Evolutionary conservation across 2,888 invertebrate genomes (phyloP).

Genomic region (Chrysina gloriosa): DNA sequence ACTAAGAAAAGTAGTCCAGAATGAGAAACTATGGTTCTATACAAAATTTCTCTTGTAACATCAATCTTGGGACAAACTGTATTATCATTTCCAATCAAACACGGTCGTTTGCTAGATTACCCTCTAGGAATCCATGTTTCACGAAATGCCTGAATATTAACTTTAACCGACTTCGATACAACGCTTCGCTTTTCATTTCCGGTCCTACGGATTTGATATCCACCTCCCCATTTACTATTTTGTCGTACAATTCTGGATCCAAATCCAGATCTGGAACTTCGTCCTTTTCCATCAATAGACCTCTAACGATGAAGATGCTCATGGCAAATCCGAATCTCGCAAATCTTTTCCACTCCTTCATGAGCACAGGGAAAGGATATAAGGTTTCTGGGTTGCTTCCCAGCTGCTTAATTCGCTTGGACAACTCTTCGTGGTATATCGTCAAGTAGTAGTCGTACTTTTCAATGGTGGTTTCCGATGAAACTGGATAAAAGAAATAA

Average conservation of each 20-base stretch:
- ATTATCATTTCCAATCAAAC: too few relatives aligned
- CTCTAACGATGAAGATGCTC: constrained; percentile 44
- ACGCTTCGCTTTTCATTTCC: too few relatives aligned
- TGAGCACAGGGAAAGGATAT: constrained; percentile 50
- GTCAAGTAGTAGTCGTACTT: constrained; percentile 36
- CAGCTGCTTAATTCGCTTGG: constrained; percentile 47
- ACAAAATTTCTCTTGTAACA: too few relatives aligned
- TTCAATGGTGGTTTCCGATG: constrained; percentile 25
- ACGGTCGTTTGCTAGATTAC: too few relatives aligned
- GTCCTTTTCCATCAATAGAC: constrained; percentile 45
- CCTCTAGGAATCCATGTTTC: too few relatives aligned
- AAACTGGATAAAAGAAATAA: constrained; percentile 38
- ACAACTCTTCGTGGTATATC: constrained; percentile 53
- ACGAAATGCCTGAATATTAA: too few relatives aligned
- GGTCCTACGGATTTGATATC: constrained; percentile 24
- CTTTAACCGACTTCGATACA: too few relatives aligned
- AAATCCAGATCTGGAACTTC: constrained; percentile 38
- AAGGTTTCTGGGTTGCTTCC: constrained; percentile 52
- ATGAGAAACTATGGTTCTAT: too few relatives aligned
- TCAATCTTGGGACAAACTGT: too few relatives aligned
- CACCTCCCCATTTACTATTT: constrained; percentile 4
- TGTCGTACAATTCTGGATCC: background rate
- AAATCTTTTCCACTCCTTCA: constrained; percentile 50
- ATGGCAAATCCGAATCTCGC: constrained; percentile 48
- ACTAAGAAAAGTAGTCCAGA: too few relatives aligned